These are phyloP conservation scores for Petrophora chlorosata DNA, from an alignment of 2,888 invertebrate genomes.

Conservation along the genomic window DNA sequence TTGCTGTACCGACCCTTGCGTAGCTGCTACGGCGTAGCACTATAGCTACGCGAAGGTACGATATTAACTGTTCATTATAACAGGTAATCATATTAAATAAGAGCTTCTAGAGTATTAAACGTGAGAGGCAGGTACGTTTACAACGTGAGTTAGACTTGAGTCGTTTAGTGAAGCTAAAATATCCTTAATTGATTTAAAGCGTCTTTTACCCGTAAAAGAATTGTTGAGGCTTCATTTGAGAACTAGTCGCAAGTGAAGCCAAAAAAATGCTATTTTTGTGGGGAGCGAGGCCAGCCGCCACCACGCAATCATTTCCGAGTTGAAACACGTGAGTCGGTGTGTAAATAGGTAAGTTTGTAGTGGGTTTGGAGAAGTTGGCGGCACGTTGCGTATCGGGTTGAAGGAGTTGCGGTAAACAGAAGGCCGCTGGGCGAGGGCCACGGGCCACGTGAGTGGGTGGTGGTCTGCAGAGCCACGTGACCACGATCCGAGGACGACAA, in stretches of 20 bases:
- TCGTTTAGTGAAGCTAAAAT: slow-evolving; percentile 2
- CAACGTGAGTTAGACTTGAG: neutral
- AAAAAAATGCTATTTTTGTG: slow-evolving; percentile 44
- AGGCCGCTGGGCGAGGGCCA: slow-evolving; percentile 45
- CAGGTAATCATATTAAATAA: slow-evolving; percentile 29
- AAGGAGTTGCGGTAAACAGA: slow-evolving; percentile 67
- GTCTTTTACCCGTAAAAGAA: slow-evolving; percentile 5
- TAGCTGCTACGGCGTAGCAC: slow-evolving; percentile 27
- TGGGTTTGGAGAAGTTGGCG: slow-evolving; percentile 62
- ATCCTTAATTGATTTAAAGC: neutral
- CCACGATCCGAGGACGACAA: slow-evolving; percentile 16
- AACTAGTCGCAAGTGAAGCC: slow-evolving; percentile 51
- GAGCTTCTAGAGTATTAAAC: slow-evolving; percentile 19
- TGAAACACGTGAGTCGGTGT: slow-evolving; percentile 61
- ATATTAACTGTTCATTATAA: slow-evolving; percentile 28
- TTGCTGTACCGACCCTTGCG: slow-evolving; percentile 14
- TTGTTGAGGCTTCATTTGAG: slow-evolving; percentile 42
- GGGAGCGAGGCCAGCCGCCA: slow-evolving; percentile 44
- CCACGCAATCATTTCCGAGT: slow-evolving; percentile 55
- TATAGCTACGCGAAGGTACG: slow-evolving; percentile 16
- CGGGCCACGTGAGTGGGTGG: slow-evolving; percentile 45
- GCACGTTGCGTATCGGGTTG: slow-evolving; percentile 63
- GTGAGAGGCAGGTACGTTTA: slow-evolving; percentile 12
- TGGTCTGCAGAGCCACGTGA: slow-evolving; percentile 44
- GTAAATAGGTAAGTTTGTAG: slow-evolving; percentile 58